Percentiles rank a stretch among this genome's conserved stretches.
phyloP scores from a whole-genome alignment of 2,888 invertebrate genomes.

The Bhutanitis thaidina region DNA sequence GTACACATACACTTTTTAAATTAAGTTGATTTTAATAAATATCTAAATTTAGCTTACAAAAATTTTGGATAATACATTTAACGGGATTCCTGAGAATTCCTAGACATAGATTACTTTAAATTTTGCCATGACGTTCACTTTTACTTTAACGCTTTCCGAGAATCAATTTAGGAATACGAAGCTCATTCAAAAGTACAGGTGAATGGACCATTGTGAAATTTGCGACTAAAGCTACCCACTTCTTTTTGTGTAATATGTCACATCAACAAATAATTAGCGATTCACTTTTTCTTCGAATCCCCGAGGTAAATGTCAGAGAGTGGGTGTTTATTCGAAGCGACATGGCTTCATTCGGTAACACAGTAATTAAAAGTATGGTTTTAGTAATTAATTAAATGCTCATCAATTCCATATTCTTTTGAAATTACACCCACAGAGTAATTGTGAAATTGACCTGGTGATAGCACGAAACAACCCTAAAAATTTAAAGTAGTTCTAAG shows the following conservation, averaged over 20 bases:
- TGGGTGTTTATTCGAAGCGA: slow-evolving; percentile 25
- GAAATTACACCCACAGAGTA: no score
- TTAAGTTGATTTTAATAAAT: no score
- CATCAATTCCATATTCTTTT: not conserved
- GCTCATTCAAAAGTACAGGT: not conserved
- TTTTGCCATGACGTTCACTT: no score
- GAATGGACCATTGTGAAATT: not conserved
- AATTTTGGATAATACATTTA: no score
- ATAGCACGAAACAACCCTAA: no score
- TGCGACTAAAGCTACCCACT: slow-evolving; percentile 29
- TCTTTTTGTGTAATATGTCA: slow-evolving; percentile 27
- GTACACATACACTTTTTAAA: no score
- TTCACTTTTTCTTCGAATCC: slow-evolving; percentile 26
- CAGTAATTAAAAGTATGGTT: slow-evolving; percentile 6
- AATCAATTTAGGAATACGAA: not conserved
- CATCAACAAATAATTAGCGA: slow-evolving; percentile 34
- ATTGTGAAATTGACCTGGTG: no score
- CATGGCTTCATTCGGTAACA: not conserved
- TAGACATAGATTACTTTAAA: no score
- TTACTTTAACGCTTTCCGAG: no score
- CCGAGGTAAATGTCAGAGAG: slow-evolving; percentile 32
- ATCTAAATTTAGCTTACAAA: no score
- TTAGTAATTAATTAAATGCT: slow-evolving; percentile 4
- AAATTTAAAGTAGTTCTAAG: no score
- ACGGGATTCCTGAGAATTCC: no score